Percentiles rank a stretch among this genome's conserved stretches.
Evolutionary conservation across 2,113 vertebrate species (phyloP).

Genomic region (Asarcornis scutulata): DNA sequence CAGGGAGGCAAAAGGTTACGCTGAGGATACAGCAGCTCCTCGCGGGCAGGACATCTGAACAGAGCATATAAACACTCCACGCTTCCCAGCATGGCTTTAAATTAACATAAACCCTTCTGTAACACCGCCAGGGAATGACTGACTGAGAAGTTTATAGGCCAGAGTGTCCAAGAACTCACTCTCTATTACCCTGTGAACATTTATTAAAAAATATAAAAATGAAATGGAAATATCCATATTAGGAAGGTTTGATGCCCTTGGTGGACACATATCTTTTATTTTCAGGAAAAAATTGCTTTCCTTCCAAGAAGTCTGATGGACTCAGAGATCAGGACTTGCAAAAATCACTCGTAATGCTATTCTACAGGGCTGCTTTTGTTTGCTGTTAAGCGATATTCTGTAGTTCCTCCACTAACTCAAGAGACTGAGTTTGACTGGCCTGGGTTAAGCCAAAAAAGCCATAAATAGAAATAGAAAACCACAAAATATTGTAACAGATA

Average conservation of each 20-base stretch:
- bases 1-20: background rate
- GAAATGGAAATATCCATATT: conserved; percentile 43
- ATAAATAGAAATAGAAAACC: conserved; percentile 39
- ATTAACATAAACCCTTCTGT: conserved; percentile 47
- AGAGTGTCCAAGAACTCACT: conserved; percentile 22
- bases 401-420: background rate
- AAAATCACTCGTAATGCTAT: background rate
- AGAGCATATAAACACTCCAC: conserved; percentile 26
- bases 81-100: conserved; percentile 25
- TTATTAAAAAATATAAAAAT: conserved; percentile 45
- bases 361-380: background rate
- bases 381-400: background rate
- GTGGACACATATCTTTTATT: conserved; percentile 8
- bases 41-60: conserved; percentile 5
- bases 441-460: background rate
- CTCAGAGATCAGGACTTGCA: background rate
- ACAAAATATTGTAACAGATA: conserved; percentile 37
- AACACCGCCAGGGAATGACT: conserved; percentile 8
- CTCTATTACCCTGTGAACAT: background rate
- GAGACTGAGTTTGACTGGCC: background rate
- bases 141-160: conserved; percentile 4
- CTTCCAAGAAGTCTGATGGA: conserved; percentile 30
- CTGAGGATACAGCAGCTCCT: background rate
- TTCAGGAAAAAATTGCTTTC: conserved; percentile 24
- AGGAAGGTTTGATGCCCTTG: conserved; percentile 31